Evolutionary conservation across 2,113 vertebrate species (phyloP).

Genomic region (Tetraodon nigroviridis): DNA sequence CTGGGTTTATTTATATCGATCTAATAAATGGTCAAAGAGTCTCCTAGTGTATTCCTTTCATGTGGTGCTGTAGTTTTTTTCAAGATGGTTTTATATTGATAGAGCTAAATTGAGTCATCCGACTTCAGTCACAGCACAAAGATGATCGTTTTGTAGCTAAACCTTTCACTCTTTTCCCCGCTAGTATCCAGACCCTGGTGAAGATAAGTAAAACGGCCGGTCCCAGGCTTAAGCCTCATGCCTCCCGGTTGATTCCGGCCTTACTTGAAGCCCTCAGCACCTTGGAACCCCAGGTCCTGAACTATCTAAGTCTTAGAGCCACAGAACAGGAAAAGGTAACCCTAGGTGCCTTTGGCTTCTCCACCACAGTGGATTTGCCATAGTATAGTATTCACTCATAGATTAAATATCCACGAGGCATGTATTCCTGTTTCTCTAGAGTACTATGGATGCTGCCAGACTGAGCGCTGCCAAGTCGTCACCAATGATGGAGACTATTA

Average conservation of each 20-base stretch:
- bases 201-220: conserved; percentile 97
- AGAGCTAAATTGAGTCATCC: too few species aligned
- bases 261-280: conserved; percentile 90
- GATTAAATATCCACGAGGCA: too few species aligned
- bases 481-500: conserved; percentile 99
- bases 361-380: not conserved
- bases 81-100: too few species aligned
- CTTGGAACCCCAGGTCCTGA: conserved; percentile 94
- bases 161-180: not conserved
- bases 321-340: conserved; percentile 96
- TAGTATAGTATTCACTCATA: not conserved
- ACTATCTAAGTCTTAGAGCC: conserved; percentile 94
- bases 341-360: fast-evolving
- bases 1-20: not conserved
- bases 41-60: too few species aligned
- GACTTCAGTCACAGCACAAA: too few species aligned
- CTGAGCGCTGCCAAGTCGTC: conserved; percentile 96
- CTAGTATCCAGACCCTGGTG: conserved; percentile 93
- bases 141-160: too few species aligned
- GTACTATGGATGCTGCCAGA: conserved; percentile 92
- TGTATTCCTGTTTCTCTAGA: conserved; percentile 60
- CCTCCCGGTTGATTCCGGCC: conserved; percentile 89
- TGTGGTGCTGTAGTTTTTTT: too few species aligned
- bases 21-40: too few species aligned
- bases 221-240: conserved; percentile 88